Evolutionary conservation across 2,888 invertebrate genomes (phyloP).

Genomic region (Petrolisthes cinctipes): DNA sequence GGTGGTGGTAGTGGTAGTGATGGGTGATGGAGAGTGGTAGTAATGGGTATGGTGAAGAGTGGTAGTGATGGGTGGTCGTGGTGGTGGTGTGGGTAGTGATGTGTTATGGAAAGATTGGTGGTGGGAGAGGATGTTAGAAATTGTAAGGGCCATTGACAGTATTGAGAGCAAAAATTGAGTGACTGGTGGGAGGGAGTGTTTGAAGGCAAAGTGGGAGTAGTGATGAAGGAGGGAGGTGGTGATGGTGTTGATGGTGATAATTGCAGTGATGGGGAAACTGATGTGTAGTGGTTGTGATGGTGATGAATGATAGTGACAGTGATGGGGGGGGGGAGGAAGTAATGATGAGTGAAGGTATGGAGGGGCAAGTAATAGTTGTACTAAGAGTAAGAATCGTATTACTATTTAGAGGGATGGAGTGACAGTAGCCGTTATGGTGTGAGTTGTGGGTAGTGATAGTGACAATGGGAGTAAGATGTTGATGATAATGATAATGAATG

Average conservation of each 20-base stretch:
- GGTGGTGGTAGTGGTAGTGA: slow-evolving; percentile 5
- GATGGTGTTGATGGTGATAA: background rate
- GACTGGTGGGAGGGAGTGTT: too few relatives aligned
- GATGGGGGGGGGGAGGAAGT: background rate
- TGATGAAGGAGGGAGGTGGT: background rate
- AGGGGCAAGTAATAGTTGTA: too few relatives aligned
- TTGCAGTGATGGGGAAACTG: background rate
- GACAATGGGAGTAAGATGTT: background rate
- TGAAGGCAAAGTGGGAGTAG: background rate
- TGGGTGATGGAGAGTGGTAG: background rate
- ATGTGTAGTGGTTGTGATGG: too few relatives aligned
- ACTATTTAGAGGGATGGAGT: too few relatives aligned
- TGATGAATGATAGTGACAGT: background rate
- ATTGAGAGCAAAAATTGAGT: too few relatives aligned
- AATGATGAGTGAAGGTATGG: background rate
- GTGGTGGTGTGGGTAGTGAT: background rate
- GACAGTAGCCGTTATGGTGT: too few relatives aligned
- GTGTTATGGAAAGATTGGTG: background rate
- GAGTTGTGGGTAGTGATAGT: background rate
- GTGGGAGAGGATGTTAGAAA: background rate
- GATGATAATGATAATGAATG: background rate
- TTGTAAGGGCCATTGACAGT: too few relatives aligned
- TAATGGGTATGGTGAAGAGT: background rate
- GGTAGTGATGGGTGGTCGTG: slow-evolving; percentile 12
- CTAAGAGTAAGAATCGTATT: too few relatives aligned